phyloP scores from a whole-genome alignment of 2,888 invertebrate genomes.

The Ophioninae sp. region DNA sequence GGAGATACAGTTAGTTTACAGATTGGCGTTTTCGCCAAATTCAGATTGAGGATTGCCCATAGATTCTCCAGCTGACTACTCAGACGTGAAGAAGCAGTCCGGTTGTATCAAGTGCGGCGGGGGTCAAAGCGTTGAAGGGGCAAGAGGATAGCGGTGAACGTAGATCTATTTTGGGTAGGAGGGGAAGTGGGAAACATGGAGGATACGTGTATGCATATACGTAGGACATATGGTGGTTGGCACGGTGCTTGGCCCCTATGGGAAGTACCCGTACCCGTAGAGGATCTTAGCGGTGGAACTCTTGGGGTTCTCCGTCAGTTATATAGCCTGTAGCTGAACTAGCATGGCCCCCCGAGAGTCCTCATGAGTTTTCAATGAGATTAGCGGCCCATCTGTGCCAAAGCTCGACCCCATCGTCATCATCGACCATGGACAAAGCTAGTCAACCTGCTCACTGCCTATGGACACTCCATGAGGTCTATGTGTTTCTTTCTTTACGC shows the following conservation, averaged over 20 bases:
- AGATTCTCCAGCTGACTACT: slow-evolving; percentile 10
- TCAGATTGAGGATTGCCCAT: neutral
- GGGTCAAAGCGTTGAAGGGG: neutral
- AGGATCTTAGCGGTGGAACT: slow-evolving; percentile 63
- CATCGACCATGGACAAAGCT: slow-evolving; percentile 79
- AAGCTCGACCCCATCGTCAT: slow-evolving; percentile 79
- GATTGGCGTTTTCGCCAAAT: neutral
- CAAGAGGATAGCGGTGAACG: slow-evolving; percentile 31
- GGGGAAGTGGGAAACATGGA: slow-evolving; percentile 33
- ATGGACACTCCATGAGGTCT: slow-evolving; percentile 71
- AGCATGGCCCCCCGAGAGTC: slow-evolving; percentile 74
- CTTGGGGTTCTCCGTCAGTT: slow-evolving; percentile 64
- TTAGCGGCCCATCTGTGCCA: slow-evolving; percentile 81
- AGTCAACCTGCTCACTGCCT: slow-evolving; percentile 78
- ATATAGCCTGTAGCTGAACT: slow-evolving; percentile 57
- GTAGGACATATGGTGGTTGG: slow-evolving; percentile 80
- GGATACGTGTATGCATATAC: slow-evolving; percentile 74
- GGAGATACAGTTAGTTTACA: neutral
- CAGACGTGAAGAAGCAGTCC: slow-evolving; percentile 2
- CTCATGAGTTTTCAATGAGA: slow-evolving; percentile 81
- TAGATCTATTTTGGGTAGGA: slow-evolving; percentile 41
- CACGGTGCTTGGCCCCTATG: slow-evolving; percentile 75
- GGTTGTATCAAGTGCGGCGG: slow-evolving; percentile 11
- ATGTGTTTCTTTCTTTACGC: slow-evolving; percentile 57
- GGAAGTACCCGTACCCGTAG: slow-evolving; percentile 65